Evolutionary conservation across 2,888 invertebrate species (phyloP).

Genomic region (Caenorhabditis imperialis): DNA sequence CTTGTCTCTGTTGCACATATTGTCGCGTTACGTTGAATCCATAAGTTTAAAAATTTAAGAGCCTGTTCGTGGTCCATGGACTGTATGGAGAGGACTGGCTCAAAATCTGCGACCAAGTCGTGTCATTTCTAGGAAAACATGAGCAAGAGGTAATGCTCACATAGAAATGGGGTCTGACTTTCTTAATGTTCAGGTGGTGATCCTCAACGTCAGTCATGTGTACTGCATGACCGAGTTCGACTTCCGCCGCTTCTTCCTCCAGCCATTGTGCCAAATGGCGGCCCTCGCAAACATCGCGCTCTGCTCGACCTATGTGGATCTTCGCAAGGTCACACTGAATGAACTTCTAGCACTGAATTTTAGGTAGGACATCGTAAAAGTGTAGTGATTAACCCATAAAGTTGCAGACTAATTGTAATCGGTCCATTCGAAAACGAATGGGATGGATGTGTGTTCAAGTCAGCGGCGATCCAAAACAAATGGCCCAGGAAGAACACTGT

Average conservation of each 20-base stretch:
- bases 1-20: no score
- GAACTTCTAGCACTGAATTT: constrained; percentile 4
- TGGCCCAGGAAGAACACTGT: constrained; percentile 44
- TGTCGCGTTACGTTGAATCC: no score
- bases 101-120: constrained; percentile 6
- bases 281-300: neutral
- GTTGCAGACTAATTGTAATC: constrained; percentile 40
- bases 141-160: constrained; percentile 3
- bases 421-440: constrained; percentile 28
- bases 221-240: constrained; percentile 21
- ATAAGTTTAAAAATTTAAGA: constrained; percentile 8
- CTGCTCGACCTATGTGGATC: constrained; percentile 6
- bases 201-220: constrained; percentile 28
- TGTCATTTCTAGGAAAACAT: constrained; percentile 12
- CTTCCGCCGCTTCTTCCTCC: constrained; percentile 25
- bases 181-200: constrained; percentile 16
- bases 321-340: constrained; percentile 7
- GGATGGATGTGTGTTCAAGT: constrained; percentile 14
- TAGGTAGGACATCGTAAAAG: neutral
- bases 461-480: constrained; percentile 10
- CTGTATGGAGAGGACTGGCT: constrained; percentile 31
- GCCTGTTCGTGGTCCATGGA: constrained; percentile 40
- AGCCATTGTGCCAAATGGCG: constrained; percentile 7
- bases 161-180: no score
- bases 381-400: neutral